These are phyloP conservation scores for Zoanthus gigantus DNA, from an alignment of 92 coral and sea anemone genomes.

Conservation along the genomic window DNA sequence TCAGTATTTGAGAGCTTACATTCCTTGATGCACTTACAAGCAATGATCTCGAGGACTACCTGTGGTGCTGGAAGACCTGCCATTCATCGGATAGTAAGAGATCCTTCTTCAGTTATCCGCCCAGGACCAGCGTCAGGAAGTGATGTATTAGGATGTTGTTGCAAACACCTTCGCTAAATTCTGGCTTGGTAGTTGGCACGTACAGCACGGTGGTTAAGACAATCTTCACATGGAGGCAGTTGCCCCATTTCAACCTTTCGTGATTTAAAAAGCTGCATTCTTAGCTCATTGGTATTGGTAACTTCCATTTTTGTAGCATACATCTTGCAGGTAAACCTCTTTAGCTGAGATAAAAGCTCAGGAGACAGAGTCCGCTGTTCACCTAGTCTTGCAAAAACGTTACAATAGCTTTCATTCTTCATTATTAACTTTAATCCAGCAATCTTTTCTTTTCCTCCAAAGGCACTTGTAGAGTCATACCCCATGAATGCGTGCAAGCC, in stretches of 20 bases:
- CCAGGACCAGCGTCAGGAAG: not conserved
- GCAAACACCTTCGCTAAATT: not conserved
- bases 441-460: constrained; percentile 24
- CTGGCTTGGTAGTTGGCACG: not conserved
- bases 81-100: not conserved
- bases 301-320: constrained; percentile 25
- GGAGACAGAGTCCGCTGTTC: constrained; percentile 19
- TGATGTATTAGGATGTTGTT: not conserved
- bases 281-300: constrained; percentile 26
- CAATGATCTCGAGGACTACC: constrained; percentile 1
- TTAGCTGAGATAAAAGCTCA: constrained; percentile 7
- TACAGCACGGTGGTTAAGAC: constrained; percentile 15
- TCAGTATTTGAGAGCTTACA: constrained; percentile 14
- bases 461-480: constrained; percentile 16
- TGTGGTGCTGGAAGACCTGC: constrained; percentile 37
- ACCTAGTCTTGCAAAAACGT: constrained; percentile 14
- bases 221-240: not conserved
- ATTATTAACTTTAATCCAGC: constrained; percentile 27
- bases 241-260: constrained; percentile 17
- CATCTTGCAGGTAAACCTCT: constrained; percentile 33
- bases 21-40: constrained; percentile 6
- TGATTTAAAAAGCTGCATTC: constrained; percentile 59
- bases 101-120: constrained; percentile 6
- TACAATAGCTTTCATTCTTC: constrained; percentile 8
- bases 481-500: constrained; percentile 23